phyloP scores from a whole-genome alignment of 2,113 vertebrate genomes.

The Lagopus leucura region DNA sequence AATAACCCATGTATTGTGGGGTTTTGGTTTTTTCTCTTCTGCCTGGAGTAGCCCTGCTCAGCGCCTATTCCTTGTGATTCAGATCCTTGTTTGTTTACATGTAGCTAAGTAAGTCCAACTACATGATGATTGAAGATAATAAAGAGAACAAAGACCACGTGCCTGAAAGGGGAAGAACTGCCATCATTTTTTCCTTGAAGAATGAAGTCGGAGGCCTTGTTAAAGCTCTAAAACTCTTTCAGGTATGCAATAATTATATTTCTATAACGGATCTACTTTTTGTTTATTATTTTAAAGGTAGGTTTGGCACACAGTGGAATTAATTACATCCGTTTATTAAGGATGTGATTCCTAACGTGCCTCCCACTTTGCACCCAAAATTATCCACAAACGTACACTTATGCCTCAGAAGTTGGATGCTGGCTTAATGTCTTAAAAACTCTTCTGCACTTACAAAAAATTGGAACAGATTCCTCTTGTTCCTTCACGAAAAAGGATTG shows the following conservation, averaged over 20 bases:
- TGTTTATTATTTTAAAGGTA: not conserved
- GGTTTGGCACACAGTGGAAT: not conserved
- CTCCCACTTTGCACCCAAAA: not conserved
- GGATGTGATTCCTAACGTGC: not conserved
- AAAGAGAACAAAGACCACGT: slow-evolving; percentile 88
- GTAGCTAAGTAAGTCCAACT: slow-evolving; percentile 87
- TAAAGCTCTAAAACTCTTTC: slow-evolving; percentile 95
- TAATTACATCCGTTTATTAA: not conserved
- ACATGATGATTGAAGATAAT: slow-evolving; percentile 91
- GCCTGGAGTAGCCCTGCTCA: not conserved
- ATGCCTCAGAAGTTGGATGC: not conserved
- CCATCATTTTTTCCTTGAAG: slow-evolving; percentile 94
- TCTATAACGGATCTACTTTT: not conserved
- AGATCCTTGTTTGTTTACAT: not conserved
- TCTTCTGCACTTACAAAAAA: fast-evolving
- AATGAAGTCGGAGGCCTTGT: slow-evolving; percentile 97
- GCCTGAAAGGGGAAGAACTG: slow-evolving; percentile 84
- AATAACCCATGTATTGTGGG: not conserved
- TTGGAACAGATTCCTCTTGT: not conserved
- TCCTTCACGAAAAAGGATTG: not conserved
- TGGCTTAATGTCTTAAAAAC: not conserved
- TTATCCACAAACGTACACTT: not conserved
- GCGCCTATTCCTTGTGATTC: not conserved
- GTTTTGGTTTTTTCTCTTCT: not conserved
- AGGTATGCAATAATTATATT: slow-evolving; percentile 75